Evolutionary conservation across 2,888 invertebrate genomes (phyloP).

Genomic region (Physocephala rufipes): DNA sequence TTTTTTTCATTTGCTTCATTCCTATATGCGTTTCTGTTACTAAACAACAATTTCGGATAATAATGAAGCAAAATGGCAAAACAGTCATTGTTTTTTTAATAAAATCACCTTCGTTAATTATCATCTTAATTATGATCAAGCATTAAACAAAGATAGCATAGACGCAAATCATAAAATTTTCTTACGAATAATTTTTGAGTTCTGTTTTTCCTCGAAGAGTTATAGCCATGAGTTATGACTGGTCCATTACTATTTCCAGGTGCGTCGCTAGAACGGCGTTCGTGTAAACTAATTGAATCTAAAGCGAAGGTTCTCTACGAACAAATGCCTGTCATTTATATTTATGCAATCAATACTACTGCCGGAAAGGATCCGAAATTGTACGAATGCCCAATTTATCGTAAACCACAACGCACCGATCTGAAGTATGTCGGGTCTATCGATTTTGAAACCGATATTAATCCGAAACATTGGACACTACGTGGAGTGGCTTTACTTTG

Average conservation of each 20-base stretch:
- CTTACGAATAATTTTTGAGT: too few relatives aligned
- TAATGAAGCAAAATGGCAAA: too few relatives aligned
- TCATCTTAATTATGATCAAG: too few relatives aligned
- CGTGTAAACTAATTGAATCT: slow-evolving; percentile 90
- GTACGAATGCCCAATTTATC: slow-evolving; percentile 96
- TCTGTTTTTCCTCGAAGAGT: too few relatives aligned
- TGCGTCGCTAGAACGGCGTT: slow-evolving; percentile 86
- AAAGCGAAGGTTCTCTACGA: slow-evolving; percentile 93
- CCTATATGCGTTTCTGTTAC: too few relatives aligned
- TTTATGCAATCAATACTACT: slow-evolving; percentile 93
- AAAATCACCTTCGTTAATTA: too few relatives aligned
- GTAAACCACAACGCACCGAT: slow-evolving; percentile 94
- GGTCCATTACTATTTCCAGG: slow-evolving; percentile 61
- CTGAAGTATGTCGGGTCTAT: slow-evolving; percentile 95
- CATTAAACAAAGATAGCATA: too few relatives aligned
- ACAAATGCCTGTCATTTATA: slow-evolving; percentile 95
- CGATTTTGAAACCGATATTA: slow-evolving; percentile 92
- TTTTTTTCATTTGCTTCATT: too few relatives aligned
- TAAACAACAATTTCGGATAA: too few relatives aligned
- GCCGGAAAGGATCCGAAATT: slow-evolving; percentile 89
- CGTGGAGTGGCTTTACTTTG: slow-evolving; percentile 95
- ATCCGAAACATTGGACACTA: slow-evolving; percentile 93
- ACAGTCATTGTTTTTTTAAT: too few relatives aligned
- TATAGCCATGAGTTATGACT: too few relatives aligned
- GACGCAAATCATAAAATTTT: too few relatives aligned